Percentiles rank a stretch among this genome's conserved stretches.
phyloP scores from a whole-genome alignment of 1,140 invertebrate genomes.

The Orussus abietinus region DNA sequence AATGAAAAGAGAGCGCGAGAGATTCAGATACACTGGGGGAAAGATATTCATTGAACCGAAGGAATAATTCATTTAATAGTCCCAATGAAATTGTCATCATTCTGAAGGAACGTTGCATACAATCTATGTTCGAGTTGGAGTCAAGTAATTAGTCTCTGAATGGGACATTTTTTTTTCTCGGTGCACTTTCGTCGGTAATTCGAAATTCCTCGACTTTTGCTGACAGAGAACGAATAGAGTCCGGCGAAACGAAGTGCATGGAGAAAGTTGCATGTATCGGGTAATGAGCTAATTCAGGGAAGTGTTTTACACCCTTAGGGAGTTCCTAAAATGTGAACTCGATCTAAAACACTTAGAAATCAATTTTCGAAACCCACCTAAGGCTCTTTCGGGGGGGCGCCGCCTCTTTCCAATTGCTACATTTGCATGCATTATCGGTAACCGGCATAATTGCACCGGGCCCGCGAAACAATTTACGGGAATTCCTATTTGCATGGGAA shows the following conservation, averaged over 20 bases:
- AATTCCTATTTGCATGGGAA: too few relatives aligned
- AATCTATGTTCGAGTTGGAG: background rate
- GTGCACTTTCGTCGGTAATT: background rate
- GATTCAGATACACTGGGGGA: background rate
- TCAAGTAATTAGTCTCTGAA: too few relatives aligned
- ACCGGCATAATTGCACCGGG: too few relatives aligned
- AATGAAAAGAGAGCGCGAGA: too few relatives aligned
- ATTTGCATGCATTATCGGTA: too few relatives aligned
- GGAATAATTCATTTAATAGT: too few relatives aligned
- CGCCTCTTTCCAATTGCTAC: background rate
- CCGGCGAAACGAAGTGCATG: background rate
- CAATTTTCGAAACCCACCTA: background rate
- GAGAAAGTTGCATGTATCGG: background rate
- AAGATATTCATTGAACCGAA: too few relatives aligned
- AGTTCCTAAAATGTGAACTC: background rate
- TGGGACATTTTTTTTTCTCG: background rate
- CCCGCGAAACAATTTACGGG: too few relatives aligned
- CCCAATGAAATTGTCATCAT: too few relatives aligned
- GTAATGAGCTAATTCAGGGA: too few relatives aligned
- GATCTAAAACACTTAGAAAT: background rate
- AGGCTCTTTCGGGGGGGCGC: background rate
- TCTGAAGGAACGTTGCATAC: background rate
- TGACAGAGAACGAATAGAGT: background rate
- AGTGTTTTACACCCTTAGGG: too few relatives aligned
- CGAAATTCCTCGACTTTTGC: background rate